Conservation (phyloP, 2,797 vertebrate genomes). For the Pipistrellus pygmaeus region DNA sequence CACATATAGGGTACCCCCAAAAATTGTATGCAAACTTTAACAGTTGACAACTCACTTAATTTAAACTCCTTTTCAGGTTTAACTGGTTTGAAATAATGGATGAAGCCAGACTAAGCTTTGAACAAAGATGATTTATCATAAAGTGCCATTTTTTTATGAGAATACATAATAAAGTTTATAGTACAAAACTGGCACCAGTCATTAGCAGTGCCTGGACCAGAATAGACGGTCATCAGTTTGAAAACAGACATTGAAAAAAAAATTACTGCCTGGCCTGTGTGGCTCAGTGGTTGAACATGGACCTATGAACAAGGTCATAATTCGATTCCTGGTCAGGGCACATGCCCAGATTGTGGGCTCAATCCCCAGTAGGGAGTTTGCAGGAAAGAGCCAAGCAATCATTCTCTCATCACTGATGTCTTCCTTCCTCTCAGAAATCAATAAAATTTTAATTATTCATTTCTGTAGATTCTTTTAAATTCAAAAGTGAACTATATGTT, state of each 20-base stretch:
- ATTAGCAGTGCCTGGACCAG: background rate
- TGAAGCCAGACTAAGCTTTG: background rate
- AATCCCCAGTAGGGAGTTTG: too few relatives aligned
- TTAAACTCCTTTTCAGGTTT: background rate
- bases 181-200: background rate
- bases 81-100: background rate
- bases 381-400: too few relatives aligned
- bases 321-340: too few relatives aligned
- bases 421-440: too few relatives aligned
- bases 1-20: background rate
- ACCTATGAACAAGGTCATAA: too few relatives aligned
- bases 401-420: too few relatives aligned
- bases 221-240: background rate
- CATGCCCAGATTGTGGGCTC: too few relatives aligned
- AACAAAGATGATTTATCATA: background rate
- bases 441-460: background rate
- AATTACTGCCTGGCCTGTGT: too few relatives aligned
- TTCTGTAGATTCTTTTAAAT: background rate
- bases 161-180: background rate
- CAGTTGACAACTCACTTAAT: background rate
- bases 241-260: background rate
- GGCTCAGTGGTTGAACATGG: too few relatives aligned
- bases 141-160: background rate
- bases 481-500: background rate
- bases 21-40: background rate